These are phyloP conservation scores for Drosophila ezoana DNA, from an alignment of 2,888 invertebrate genomes.

Conservation along the genomic window DNA sequence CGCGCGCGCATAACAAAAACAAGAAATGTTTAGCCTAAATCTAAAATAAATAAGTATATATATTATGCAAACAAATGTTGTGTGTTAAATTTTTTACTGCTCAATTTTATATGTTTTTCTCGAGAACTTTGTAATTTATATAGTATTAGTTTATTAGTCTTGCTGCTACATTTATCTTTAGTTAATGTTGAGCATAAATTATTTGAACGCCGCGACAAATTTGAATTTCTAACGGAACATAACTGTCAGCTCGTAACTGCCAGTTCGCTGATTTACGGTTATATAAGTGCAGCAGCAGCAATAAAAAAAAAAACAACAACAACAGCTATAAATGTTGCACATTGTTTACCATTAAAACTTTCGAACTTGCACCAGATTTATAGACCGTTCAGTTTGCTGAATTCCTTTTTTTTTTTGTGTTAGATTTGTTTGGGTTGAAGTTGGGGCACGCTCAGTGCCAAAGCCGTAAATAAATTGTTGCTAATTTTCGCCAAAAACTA, in stretches of 20 bases:
- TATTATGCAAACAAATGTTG: constrained; percentile 43
- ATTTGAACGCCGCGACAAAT: constrained; percentile 30
- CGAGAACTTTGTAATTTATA: constrained; percentile 16
- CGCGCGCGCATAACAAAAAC: not conserved
- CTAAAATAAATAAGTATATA: constrained; percentile 38
- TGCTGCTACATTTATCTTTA: constrained; percentile 7
- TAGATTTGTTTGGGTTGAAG: constrained; percentile 4
- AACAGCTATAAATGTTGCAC: constrained; percentile 12
- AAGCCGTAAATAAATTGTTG: constrained; percentile 23
- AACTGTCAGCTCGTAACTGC: constrained; percentile 20
- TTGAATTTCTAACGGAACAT: constrained; percentile 16
- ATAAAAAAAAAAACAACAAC: too few species aligned
- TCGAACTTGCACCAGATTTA: constrained; percentile 50
- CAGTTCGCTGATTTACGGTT: constrained; percentile 51
- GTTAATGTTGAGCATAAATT: constrained; percentile 59
- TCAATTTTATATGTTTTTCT: constrained; percentile 32
- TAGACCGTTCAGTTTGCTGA: constrained; percentile 23
- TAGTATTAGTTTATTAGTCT: constrained; percentile 20
- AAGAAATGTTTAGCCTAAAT: constrained; percentile 18
- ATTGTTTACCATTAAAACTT: constrained; percentile 73
- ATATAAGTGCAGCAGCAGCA: constrained; percentile 54
- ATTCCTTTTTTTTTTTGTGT: constrained; percentile 24
- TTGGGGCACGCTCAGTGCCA: not conserved
- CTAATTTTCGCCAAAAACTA: constrained; percentile 24
- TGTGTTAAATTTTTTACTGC: constrained; percentile 50